A percentile compares a stretch with the other conserved stretches of the same genome.
These are phyloP conservation scores for Cremastobaeus sp. DNA, from an alignment of 2,888 invertebrate genomes.

Conservation along the genomic window DNA sequence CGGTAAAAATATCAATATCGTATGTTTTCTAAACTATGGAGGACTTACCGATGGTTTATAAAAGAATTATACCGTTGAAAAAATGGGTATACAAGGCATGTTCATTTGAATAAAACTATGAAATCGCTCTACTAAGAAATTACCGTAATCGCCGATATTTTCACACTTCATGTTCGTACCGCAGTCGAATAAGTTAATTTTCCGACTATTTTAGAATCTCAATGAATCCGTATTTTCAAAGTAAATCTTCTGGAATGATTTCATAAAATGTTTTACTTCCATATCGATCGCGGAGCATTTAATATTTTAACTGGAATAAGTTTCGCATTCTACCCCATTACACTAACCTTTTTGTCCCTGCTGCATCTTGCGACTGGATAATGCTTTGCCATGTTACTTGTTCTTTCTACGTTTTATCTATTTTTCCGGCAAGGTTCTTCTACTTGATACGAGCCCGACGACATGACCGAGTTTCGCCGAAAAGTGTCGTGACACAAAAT, in stretches of 20 bases:
- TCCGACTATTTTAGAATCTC: slow-evolving; percentile 44
- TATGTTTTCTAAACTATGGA: too few species aligned
- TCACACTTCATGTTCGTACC: slow-evolving; percentile 30
- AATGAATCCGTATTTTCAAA: slow-evolving; percentile 48
- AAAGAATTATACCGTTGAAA: too few species aligned
- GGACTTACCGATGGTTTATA: too few species aligned
- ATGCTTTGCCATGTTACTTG: slow-evolving; percentile 64
- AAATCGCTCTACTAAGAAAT: slow-evolving; percentile 28
- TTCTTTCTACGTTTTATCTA: slow-evolving; percentile 63
- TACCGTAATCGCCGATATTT: slow-evolving; percentile 36
- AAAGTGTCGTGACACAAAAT: too few species aligned
- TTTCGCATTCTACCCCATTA: slow-evolving; percentile 72
- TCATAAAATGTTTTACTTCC: slow-evolving; percentile 57
- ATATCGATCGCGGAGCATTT: slow-evolving; percentile 65
- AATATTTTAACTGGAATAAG: slow-evolving; percentile 72
- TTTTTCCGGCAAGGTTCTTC: slow-evolving; percentile 66
- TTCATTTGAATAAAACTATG: slow-evolving; percentile 25
- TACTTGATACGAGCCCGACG: slow-evolving; percentile 53
- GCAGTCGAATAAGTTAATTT: slow-evolving; percentile 42
- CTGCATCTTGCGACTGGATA: slow-evolving; percentile 68
- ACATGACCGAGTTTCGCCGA: background rate
- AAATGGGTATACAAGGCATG: too few species aligned
- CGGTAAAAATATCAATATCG: too few species aligned
- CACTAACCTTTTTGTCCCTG: slow-evolving; percentile 70
- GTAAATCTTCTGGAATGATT: slow-evolving; percentile 61